phyloP scores from a whole-genome alignment of 2,888 invertebrate species.

The Arrhopalites spinosus region DNA sequence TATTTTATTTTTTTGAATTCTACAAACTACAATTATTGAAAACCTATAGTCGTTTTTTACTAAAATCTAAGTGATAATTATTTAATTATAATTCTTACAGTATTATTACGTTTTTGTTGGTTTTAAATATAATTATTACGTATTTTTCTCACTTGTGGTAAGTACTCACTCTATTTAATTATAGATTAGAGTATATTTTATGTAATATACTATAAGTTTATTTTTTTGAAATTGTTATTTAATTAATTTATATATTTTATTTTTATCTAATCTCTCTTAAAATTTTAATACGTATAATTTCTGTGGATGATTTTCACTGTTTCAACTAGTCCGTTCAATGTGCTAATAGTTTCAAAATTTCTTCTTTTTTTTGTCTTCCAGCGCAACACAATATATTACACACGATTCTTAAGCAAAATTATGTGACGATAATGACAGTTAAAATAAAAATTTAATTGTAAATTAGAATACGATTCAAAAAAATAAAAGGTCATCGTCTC shows the following conservation, averaged over 20 bases:
- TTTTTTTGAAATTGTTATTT: too few relatives aligned
- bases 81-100: neutral
- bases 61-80: too few relatives aligned
- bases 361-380: neutral
- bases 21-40: too few relatives aligned
- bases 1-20: too few relatives aligned
- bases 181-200: too few relatives aligned
- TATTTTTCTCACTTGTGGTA: neutral
- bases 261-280: neutral
- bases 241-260: neutral
- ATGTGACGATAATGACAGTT: neutral
- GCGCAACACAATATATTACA: neutral
- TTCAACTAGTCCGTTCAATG: neutral
- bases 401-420: neutral
- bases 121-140: constrained; percentile 1
- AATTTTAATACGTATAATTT: neutral
- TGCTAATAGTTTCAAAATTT: neutral
- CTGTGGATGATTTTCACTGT: neutral
- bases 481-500: too few relatives aligned
- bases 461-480: too few relatives aligned
- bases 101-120: neutral
- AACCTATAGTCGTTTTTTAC: too few relatives aligned
- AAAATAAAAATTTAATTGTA: neutral
- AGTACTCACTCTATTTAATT: neutral
- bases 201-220: too few relatives aligned